phyloP scores from a whole-genome alignment of 2,797 vertebrate species.

The Semaprochilodus insignis region DNA sequence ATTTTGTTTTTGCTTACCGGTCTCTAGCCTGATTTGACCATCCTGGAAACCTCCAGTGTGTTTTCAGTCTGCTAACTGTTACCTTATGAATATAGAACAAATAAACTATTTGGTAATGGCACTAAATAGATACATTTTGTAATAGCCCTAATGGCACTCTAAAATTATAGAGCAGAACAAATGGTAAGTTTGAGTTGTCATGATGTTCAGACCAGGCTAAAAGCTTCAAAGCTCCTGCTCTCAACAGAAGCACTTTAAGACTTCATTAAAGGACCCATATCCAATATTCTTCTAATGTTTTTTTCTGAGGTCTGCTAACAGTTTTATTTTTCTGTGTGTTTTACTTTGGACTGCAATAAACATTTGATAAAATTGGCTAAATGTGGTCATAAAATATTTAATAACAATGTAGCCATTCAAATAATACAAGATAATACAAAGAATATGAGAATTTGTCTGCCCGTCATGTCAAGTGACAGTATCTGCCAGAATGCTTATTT shows the following conservation, averaged over 20 bases:
- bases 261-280: background rate
- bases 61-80: background rate
- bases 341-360: no score
- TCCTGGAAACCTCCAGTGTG: background rate
- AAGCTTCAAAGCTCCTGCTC: background rate
- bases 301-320: no score
- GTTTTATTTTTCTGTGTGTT: no score
- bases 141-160: background rate
- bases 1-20: background rate
- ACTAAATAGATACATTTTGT: background rate
- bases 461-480: no score
- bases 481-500: no score
- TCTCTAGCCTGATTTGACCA: conserved; percentile 31
- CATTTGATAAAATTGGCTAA: no score
- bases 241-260: background rate
- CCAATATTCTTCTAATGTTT: background rate
- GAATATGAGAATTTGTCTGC: no score
- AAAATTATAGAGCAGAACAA: background rate
- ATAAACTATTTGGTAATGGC: no score
- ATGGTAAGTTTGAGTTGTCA: background rate
- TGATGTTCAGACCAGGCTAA: conserved; percentile 30
- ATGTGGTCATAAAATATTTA: no score
- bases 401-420: no score
- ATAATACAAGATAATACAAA: no score
- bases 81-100: background rate